phyloP scores from a whole-genome alignment of 2,888 invertebrate genomes.

The Athalia circularis region DNA sequence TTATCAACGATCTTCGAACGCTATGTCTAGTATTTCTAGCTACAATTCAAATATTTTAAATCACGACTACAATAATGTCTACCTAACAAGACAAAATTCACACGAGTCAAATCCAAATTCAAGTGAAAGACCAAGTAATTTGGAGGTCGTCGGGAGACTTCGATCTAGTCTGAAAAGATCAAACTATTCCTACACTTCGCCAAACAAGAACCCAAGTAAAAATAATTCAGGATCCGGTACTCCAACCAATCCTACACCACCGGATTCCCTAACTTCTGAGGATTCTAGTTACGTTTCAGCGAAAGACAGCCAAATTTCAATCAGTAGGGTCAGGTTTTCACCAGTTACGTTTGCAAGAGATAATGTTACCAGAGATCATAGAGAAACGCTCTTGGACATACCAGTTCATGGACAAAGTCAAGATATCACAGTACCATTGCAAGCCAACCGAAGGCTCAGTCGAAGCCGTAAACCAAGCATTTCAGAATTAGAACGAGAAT shows the following conservation, averaged over 20 bases:
- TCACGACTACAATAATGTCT: conserved; percentile 68
- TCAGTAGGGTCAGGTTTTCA: conserved; percentile 80
- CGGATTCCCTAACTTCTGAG: conserved; percentile 90
- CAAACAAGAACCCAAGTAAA: conserved; percentile 77
- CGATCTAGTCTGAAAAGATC: conserved; percentile 89
- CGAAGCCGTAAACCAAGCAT: conserved; percentile 75
- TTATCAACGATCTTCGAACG: conserved; percentile 71
- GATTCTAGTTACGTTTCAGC: conserved; percentile 93
- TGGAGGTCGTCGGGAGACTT: conserved; percentile 83
- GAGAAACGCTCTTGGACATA: conserved; percentile 78
- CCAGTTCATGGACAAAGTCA: conserved; percentile 76
- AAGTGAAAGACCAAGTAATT: conserved; percentile 78
- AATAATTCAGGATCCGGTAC: conserved; percentile 82
- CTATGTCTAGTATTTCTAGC: conserved; percentile 56
- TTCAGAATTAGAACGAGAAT: conserved; percentile 76
- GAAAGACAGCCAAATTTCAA: conserved; percentile 84
- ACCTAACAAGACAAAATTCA: conserved; percentile 74
- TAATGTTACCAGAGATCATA: conserved; percentile 59
- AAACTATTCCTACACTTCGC: conserved; percentile 76
- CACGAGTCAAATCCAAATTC: conserved; percentile 73
- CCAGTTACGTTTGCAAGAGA: conserved; percentile 70
- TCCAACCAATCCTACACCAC: conserved; percentile 90
- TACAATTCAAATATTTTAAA: conserved; percentile 62
- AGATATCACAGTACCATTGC: conserved; percentile 76
- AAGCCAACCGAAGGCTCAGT: conserved; percentile 73